Evolutionary conservation across 2,797 vertebrate genomes (phyloP), one percentile per base, ranked within the genome.

Genomic region (Coreius guichenoti): DNA sequence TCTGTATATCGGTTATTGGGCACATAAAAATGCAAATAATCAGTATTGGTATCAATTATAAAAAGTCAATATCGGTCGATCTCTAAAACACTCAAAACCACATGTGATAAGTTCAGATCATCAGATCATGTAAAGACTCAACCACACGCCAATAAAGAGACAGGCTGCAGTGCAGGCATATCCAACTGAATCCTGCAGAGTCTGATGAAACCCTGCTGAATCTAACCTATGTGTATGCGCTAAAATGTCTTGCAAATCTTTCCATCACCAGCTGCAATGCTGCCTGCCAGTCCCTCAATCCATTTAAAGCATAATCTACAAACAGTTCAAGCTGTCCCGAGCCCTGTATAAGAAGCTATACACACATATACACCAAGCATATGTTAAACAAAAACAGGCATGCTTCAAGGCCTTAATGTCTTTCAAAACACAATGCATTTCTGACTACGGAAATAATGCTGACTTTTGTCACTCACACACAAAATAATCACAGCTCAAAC

Each of bases 281-380:
- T 74, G 79, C 19, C 73, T 77, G 81, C 33, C 77, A 84, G 47
- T 72, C 67, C 17, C 68, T 72, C 80, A 89, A 83, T 85, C 82
- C 88, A 80, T 85, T 89, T 83, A 87, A 88, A 83, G 73, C 58
- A 58, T 85, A 88, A 85, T 80, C 76, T 82, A 75, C 69, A 70
- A 81, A 56, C 23, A 47, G 36, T n/a, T 56, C 86, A 89, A 89
- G 65, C 83, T 76, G 78, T 84, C 39, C 12, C 67, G 68, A n/a
- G 13, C 31, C 36, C 5, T 76, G 39, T 73, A 17, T 75, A 78
- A 84, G 43, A 67, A 56, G 65, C 51, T 69, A 39, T 39, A 72
- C 54, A 88, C 45, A 79, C 69, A 58, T 39, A 78, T 36, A 33
- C 39, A 56, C 14, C 3, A 69, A 74, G 77, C 56, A 77, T 33